Conservation (phyloP, 2,797 vertebrate genomes). For the Neopelma chrysocephalum region DNA sequence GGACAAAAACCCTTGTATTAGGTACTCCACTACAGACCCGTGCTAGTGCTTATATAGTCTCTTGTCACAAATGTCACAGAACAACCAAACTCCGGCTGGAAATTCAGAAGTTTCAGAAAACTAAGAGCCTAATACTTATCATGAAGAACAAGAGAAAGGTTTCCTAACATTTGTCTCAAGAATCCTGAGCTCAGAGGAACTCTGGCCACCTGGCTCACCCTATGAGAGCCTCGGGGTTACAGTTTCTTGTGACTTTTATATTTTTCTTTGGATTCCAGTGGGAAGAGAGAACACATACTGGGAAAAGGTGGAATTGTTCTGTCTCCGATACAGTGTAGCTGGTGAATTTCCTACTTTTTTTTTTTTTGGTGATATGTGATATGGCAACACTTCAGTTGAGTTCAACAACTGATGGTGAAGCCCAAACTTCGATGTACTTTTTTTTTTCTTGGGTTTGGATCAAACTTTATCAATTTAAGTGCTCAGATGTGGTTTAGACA, state of each 20-base stretch:
- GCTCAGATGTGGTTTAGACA: slow-evolving; percentile 35
- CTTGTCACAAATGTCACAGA: slow-evolving; percentile 72
- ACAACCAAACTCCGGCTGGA: slow-evolving; percentile 67
- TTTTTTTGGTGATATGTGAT: not conserved
- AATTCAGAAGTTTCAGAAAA: slow-evolving; percentile 51
- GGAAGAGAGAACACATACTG: not conserved
- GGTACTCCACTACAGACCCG: slow-evolving; percentile 67
- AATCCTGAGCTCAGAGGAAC: slow-evolving; percentile 54
- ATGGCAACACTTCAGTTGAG: not conserved
- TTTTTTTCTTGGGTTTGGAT: slow-evolving; percentile 9
- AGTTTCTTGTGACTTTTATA: slow-evolving; percentile 34
- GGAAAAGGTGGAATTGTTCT: not conserved
- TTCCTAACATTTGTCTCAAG: slow-evolving; percentile 27
- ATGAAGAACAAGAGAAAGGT: slow-evolving; percentile 48
- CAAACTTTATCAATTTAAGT: not conserved
- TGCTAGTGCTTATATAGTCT: slow-evolving; percentile 74
- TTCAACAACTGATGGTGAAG: not conserved
- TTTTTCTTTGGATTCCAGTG: slow-evolving; percentile 31
- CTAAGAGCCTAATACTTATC: slow-evolving; percentile 65
- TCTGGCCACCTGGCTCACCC: slow-evolving; percentile 13
- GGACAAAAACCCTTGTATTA: slow-evolving; percentile 98
- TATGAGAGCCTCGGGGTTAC: not conserved
- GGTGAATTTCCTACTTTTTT: not conserved
- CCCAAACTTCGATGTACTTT: not conserved
- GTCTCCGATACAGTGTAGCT: not conserved